Evolutionary conservation across 1,140 invertebrate species (phyloP).

Genomic region (Pissodes strobi): DNA sequence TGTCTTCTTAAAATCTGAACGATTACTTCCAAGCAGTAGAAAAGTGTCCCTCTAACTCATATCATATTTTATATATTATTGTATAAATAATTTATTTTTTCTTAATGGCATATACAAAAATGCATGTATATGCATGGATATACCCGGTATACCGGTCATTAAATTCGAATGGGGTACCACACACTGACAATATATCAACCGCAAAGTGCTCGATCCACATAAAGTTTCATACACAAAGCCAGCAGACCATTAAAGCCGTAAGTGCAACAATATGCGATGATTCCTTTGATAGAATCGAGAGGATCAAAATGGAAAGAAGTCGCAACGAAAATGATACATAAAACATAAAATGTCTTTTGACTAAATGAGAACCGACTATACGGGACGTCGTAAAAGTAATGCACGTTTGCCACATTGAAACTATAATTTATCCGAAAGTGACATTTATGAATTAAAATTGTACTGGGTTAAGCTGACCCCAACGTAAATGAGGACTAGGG

Average conservation of each 20-base stretch:
- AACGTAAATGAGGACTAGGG: not conserved
- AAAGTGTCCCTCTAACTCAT: too few species aligned
- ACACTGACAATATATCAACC: slow-evolving; percentile 15
- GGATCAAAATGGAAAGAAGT: slow-evolving; percentile 24
- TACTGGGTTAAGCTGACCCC: not conserved
- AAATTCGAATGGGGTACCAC: slow-evolving; percentile 2
- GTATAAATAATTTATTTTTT: too few species aligned
- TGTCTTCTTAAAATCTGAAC: too few species aligned
- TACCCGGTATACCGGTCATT: too few species aligned
- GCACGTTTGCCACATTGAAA: slow-evolving; percentile 22
- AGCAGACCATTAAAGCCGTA: slow-evolving; percentile 28
- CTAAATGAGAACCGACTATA: slow-evolving; percentile 28
- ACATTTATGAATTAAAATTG: slow-evolving; percentile 27
- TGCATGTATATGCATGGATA: too few species aligned
- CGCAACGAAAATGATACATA: slow-evolving; percentile 17
- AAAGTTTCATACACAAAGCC: slow-evolving; percentile 31
- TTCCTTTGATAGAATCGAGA: slow-evolving; percentile 25
- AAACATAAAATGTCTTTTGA: slow-evolving; percentile 29
- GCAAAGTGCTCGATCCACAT: slow-evolving; percentile 15
- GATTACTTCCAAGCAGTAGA: too few species aligned
- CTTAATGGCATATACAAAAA: too few species aligned
- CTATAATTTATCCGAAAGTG: slow-evolving; percentile 20
- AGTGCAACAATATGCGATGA: slow-evolving; percentile 34
- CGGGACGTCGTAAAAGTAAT: slow-evolving; percentile 33
- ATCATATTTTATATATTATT: too few species aligned